Evolutionary conservation across 2,113 vertebrate genomes (phyloP).

Genomic region (Polypterus senegalus): DNA sequence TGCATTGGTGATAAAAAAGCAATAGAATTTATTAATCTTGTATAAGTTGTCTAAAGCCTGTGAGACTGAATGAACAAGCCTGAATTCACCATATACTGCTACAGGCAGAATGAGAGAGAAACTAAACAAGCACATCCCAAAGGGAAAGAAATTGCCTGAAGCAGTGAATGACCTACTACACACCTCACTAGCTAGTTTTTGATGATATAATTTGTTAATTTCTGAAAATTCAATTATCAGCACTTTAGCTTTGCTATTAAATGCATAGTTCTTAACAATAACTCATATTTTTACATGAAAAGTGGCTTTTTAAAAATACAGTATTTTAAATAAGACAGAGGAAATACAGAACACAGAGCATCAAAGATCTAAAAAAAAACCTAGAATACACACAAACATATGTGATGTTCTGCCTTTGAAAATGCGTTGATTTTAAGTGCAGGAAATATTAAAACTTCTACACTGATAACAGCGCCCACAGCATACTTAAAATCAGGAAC

Average conservation of each 20-base stretch:
- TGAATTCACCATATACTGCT: slow-evolving; percentile 67
- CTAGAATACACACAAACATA: too few relatives aligned
- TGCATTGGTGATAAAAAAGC: slow-evolving; percentile 37
- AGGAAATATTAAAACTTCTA: slow-evolving; percentile 63
- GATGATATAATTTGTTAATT: slow-evolving; percentile 59
- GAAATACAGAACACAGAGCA: too few relatives aligned
- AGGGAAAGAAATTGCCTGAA: slow-evolving; percentile 55
- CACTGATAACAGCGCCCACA: slow-evolving; percentile 35
- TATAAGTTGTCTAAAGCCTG: slow-evolving; percentile 38
- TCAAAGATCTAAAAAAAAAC: too few relatives aligned
- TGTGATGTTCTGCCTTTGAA: slow-evolving; percentile 58
- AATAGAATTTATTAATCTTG: slow-evolving; percentile 53
- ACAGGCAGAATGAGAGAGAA: slow-evolving; percentile 66
- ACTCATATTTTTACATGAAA: slow-evolving; percentile 46
- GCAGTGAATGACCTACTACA: slow-evolving; percentile 68
- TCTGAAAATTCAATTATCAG: slow-evolving; percentile 43
- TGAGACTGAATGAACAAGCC: slow-evolving; percentile 56
- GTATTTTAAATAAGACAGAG: too few relatives aligned
- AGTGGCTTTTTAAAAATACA: slow-evolving; percentile 10
- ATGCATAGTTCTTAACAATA: slow-evolving; percentile 36
- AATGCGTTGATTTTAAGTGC: slow-evolving; percentile 77
- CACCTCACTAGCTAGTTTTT: slow-evolving; percentile 40
- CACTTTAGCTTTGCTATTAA: slow-evolving; percentile 40
- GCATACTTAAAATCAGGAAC: too few relatives aligned
- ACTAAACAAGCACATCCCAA: slow-evolving; percentile 75